Evolutionary conservation across 2,113 vertebrate genomes (phyloP).

Genomic region (Dromaius novaehollandiae): DNA sequence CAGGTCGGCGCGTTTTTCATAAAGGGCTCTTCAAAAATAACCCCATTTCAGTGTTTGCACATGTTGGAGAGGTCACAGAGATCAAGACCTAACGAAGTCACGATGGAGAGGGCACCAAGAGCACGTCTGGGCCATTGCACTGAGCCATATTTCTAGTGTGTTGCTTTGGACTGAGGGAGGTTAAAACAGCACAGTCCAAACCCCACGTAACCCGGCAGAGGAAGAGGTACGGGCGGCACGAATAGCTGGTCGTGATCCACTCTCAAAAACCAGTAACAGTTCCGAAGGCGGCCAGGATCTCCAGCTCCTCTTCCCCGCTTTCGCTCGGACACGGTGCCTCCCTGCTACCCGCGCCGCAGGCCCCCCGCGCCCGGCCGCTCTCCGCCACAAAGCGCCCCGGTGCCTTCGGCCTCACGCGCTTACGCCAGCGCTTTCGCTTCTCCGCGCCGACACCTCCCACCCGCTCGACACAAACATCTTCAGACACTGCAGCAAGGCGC

Average conservation of each 20-base stretch:
- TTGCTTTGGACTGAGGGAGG: not conserved
- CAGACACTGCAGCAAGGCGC: not conserved
- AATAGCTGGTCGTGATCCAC: not conserved
- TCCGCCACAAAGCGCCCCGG: not conserved
- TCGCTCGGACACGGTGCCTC: not conserved
- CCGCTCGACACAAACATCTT: not conserved
- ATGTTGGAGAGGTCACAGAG: constrained; percentile 27
- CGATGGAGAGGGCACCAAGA: not conserved
- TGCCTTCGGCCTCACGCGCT: not conserved
- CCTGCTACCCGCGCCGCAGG: not conserved
- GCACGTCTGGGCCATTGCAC: not conserved
- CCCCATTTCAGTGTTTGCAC: constrained; percentile 27
- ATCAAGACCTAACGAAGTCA: not conserved
- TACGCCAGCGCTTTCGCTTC: not conserved
- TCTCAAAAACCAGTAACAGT: fast-evolving
- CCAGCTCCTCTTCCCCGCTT: not conserved
- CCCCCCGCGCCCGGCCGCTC: not conserved
- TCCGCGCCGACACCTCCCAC: not conserved
- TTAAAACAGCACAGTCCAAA: not conserved
- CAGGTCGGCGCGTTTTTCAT: constrained; percentile 24
- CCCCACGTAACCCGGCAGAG: fast-evolving
- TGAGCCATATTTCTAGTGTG: not conserved
- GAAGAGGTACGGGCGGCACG: not conserved
- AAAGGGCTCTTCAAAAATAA: constrained; percentile 52
- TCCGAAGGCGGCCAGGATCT: not conserved